Base-by-base conservation (phyloP, 2,113 vertebrate genomes). In the Leuciscus idus region DNA sequence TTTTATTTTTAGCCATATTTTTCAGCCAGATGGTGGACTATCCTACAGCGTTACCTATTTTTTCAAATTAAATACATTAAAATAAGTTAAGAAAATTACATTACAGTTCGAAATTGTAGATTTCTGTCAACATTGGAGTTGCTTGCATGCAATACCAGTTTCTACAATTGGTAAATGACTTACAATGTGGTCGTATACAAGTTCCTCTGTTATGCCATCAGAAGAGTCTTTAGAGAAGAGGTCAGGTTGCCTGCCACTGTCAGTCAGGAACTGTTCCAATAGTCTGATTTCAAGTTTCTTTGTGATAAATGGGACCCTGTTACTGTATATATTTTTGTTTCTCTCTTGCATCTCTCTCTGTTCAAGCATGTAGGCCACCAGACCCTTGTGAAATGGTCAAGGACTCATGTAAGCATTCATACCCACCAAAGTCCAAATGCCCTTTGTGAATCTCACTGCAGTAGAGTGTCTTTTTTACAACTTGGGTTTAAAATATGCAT, bases 401-500 rank as follows among this genome's bases (percentile, higher is more conserved):
- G 4, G 68, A 39, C 33, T 72, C 68, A 23, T 72, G 64, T 33
- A 68, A 72, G 4, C 4, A 0, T 39, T 72, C 33, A 11, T 72
- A 43, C 30, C 17, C 2, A 33, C 8, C 26, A 23, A 77, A 21
- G 21, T 39, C 21, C 6, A 39, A 15, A 79, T 57, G 19, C 2
- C 17, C 52, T 80, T 4, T 17, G 23, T 80, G 2, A 36, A 78
- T 30, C 19, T 78, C 75, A 57, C 76, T 78, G 77, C 33, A 80
- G 55, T 61, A 43, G 12, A 61, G 26, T 80, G 26, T 80, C 23
- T 72, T 36, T 23, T 72, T 72, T 43, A 39, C 10, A 23, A 57
- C 50, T 57, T 78, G 13, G 4, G 17, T 0, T 4, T 36, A 30
- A 78, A 78, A 57, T 78, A 36, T 57, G 17, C 28, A 30, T 78